phyloP scores from a whole-genome alignment of 2,113 vertebrate species.

The Dipodomys stephensi region DNA sequence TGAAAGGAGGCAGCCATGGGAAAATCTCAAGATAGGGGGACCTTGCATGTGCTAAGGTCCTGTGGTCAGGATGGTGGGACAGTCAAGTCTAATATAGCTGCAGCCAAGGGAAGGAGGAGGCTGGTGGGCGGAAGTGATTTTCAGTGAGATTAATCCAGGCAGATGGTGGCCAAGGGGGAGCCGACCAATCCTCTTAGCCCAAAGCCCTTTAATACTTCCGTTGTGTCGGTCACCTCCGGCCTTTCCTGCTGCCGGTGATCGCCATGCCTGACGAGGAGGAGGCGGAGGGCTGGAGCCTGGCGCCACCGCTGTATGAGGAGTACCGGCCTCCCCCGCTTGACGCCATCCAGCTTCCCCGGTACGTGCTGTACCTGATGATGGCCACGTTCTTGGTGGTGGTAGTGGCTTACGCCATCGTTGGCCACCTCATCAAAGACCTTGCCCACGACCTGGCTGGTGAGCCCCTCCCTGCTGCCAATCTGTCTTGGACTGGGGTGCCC shows the following conservation, averaged over 20 bases:
- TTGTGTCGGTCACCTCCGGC: neutral
- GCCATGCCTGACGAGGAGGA: neutral
- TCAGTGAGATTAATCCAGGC: neutral
- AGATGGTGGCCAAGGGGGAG: constrained; percentile 21
- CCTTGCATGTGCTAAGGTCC: neutral
- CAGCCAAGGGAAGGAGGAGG: accelerated
- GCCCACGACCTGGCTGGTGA: constrained; percentile 93
- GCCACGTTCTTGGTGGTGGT: constrained; percentile 87
- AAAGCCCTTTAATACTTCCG: constrained; percentile 59
- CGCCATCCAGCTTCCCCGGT: constrained; percentile 90
- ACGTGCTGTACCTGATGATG: constrained; percentile 92
- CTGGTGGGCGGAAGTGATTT: neutral
- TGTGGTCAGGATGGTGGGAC: neutral
- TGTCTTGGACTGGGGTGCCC: neutral
- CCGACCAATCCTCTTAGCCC: constrained; percentile 74
- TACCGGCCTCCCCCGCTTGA: constrained; percentile 93
- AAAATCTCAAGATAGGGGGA: accelerated
- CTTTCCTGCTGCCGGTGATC: neutral
- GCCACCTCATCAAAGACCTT: constrained; percentile 96
- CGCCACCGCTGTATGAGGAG: constrained; percentile 85
- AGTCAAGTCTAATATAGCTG: neutral
- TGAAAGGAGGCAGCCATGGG: accelerated
- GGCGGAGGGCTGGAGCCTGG: constrained; percentile 72
- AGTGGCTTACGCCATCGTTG: constrained; percentile 94
- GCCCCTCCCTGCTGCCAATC: neutral